phyloP scores from a whole-genome alignment of 64 coral and sea anemone genomes.

The Orbicella faveolata region DNA sequence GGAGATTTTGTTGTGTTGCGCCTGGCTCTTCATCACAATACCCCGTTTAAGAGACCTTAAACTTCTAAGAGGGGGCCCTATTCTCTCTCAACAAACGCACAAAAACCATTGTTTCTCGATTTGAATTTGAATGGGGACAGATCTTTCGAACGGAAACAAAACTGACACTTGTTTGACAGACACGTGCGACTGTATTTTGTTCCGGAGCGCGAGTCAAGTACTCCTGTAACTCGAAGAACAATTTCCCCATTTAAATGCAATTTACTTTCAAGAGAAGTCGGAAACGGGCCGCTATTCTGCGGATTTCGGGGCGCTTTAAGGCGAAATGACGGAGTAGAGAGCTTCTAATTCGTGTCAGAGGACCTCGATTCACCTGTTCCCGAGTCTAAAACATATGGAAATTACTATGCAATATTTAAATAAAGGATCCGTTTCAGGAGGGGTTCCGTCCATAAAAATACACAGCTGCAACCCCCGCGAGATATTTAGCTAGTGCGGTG shows the following conservation, averaged over 20 bases:
- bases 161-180: slow-evolving; percentile 27
- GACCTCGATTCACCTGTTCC: slow-evolving; percentile 19
- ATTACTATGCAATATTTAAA: slow-evolving; percentile 56
- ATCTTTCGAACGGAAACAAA: slow-evolving; percentile 31
- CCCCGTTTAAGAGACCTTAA: slow-evolving; percentile 40
- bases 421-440: slow-evolving; percentile 44
- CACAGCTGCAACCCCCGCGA: slow-evolving; percentile 35
- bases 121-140: slow-evolving; percentile 42
- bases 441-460: slow-evolving; percentile 41
- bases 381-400: slow-evolving; percentile 33
- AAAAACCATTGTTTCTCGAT: slow-evolving; percentile 23
- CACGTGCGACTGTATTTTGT: slow-evolving; percentile 43
- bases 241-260: slow-evolving; percentile 42
- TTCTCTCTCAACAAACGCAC: slow-evolving; percentile 37
- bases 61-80: slow-evolving; percentile 24
- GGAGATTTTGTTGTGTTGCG: neutral
- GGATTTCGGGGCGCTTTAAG: neutral
- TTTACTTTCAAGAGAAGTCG: slow-evolving; percentile 27
- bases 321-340: neutral
- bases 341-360: neutral
- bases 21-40: neutral
- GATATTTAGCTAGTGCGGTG: slow-evolving; percentile 17
- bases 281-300: slow-evolving; percentile 14
- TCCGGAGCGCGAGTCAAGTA: slow-evolving; percentile 31
- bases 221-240: slow-evolving; percentile 33